phyloP scores from a whole-genome alignment of 2,797 vertebrate species.

The Paratrypauchen microcephalus region DNA sequence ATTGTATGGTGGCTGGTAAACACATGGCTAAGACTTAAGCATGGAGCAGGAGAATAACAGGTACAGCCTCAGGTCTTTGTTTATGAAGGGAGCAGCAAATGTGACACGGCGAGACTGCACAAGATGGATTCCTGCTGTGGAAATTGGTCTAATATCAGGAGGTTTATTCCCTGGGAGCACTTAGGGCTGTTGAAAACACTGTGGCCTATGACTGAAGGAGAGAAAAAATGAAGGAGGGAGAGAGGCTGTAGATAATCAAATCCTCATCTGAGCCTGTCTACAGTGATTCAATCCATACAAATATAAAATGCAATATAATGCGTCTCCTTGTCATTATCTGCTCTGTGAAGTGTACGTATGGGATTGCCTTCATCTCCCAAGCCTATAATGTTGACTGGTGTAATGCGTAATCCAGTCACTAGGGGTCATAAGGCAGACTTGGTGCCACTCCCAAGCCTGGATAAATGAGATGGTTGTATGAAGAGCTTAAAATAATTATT shows the following conservation, averaged over 20 bases:
- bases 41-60: constrained; percentile 54
- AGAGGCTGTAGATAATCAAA: constrained; percentile 53
- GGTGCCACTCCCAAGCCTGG: background rate
- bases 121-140: constrained; percentile 67
- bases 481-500: background rate
- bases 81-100: constrained; percentile 54
- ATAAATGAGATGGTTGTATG: background rate
- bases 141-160: constrained; percentile 64
- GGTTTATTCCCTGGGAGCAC: constrained; percentile 50
- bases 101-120: constrained; percentile 46
- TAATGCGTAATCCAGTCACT: constrained; percentile 41
- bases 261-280: constrained; percentile 38
- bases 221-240: constrained; percentile 3
- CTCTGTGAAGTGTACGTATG: constrained; percentile 21
- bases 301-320: constrained; percentile 41
- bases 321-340: constrained; percentile 20
- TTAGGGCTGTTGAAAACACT: constrained; percentile 47
- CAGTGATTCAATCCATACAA: constrained; percentile 40
- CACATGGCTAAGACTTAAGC: constrained; percentile 57
- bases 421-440: background rate
- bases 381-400: constrained; percentile 31
- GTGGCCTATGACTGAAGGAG: constrained; percentile 33
- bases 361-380: constrained; percentile 12
- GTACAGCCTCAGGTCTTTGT: constrained; percentile 61
- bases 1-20: constrained; percentile 24